Evolutionary conservation across 2,888 invertebrate genomes (phyloP), one percentile per base, ranked within the genome.

Genomic region (Dendrolimus pini): DNA sequence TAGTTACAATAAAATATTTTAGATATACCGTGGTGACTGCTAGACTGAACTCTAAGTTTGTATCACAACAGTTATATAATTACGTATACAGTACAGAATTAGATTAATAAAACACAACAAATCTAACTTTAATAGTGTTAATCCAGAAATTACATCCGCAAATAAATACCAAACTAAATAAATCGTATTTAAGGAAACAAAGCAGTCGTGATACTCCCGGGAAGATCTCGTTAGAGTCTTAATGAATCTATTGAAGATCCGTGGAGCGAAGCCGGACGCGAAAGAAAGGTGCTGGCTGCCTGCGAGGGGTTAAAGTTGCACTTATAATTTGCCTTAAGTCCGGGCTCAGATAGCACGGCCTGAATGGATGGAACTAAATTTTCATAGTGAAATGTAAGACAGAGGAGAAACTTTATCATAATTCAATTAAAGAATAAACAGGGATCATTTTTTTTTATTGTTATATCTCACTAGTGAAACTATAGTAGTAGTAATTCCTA

Each of bases 211-310:
- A 87, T 88, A 85, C 82, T 77, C 82, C 80, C 79, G 79, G 76
- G 81, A 79, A 83, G 83, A 87, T 86, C 87, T 89, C 85, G 89
- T 89, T 89, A 89, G 82, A 81, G 82, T 80, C 83, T 82, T 89
- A 89, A 90, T 89, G 88, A 90, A 85, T 89, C 89, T 89, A 90
- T 90, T 89, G 89, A 89, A 82, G 81, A 82, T 82, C 79, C 78
- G 79, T 80, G 78, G 80, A 85, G 87, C 83, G 86, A 62, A 78
- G 74, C 76, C 73, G 80, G 79, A 76, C 75, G 68, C 63, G 76
- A 80, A 83, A 84, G 82, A 83, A 83, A 80, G 75, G 76, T 63
- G 71, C 61, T 58, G 58, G 53, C 58, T 56, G 12, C 47, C 56
- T 42, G 55, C 65, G 67, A 53, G 70, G 66, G 82, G 76, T 74